Percentiles rank a stretch among this genome's conserved stretches.
Conservation (phyloP, 2,797 vertebrate genomes). For the Florisuga fusca region DNA sequence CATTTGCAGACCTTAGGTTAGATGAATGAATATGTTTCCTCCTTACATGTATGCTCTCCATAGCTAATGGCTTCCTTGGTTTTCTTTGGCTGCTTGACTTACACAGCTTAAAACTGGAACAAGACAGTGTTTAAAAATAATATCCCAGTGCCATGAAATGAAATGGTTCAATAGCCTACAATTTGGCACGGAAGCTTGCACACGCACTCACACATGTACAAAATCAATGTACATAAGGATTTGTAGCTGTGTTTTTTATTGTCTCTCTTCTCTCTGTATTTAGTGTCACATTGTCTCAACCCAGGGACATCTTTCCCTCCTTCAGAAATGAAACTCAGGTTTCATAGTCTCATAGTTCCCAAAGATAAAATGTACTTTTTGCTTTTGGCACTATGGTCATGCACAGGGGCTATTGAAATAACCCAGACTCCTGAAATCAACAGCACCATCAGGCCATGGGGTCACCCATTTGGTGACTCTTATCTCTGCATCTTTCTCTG, state of each 20-base stretch:
- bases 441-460: not conserved
- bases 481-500: not conserved
- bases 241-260: not conserved
- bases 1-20: not conserved
- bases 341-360: not conserved
- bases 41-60: not conserved
- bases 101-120: not conserved
- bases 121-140: not conserved
- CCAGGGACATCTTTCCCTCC: not conserved
- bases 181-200: not conserved
- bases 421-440: not conserved
- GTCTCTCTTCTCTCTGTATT: not conserved
- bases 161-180: not conserved
- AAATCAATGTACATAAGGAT: not conserved
- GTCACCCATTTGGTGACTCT: accelerated
- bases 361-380: not conserved
- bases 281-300: not conserved
- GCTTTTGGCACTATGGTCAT: not conserved
- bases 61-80: not conserved
- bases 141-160: not conserved
- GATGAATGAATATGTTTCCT: not conserved
- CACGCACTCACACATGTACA: not conserved
- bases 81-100: not conserved
- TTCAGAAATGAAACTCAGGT: not conserved
- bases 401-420: not conserved